A percentile compares a stretch with the other conserved stretches of the same genome.
Conservation (phyloP, 1,140 invertebrate species). For the Rhagoletis zephyria region DNA sequence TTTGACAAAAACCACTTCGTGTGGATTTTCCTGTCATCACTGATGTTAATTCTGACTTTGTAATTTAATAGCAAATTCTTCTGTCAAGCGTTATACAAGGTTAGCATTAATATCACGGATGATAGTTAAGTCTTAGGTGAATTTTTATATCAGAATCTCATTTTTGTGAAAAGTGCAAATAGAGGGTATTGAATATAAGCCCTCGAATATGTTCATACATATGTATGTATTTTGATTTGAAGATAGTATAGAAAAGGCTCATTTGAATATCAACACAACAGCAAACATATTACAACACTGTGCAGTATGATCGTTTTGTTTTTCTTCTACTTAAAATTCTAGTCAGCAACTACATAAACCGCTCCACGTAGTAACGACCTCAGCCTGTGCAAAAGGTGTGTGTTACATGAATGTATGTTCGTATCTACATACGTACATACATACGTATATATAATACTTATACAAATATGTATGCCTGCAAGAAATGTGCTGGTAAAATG, state of each 20-base stretch:
- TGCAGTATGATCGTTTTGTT: background rate
- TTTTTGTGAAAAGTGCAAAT: too few relatives aligned
- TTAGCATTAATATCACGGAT: too few relatives aligned
- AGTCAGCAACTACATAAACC: background rate
- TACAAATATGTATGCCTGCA: too few relatives aligned
- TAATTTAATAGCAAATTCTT: too few relatives aligned
- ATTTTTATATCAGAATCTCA: too few relatives aligned
- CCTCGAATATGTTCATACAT: background rate
- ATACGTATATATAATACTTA: background rate
- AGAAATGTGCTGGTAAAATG: too few relatives aligned
- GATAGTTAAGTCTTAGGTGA: too few relatives aligned
- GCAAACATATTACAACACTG: background rate
- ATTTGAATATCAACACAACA: background rate
- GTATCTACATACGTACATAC: background rate
- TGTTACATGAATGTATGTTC: background rate
- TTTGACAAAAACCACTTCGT: too few relatives aligned
- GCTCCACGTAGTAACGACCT: conserved; percentile 23
- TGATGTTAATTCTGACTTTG: too few relatives aligned
- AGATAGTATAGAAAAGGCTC: background rate
- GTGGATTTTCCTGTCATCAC: too few relatives aligned
- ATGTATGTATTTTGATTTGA: background rate
- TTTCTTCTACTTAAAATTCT: conserved; percentile 11
- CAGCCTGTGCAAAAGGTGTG: conserved; percentile 1
- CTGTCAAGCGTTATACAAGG: too few relatives aligned
- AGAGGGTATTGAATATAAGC: too few relatives aligned